A percentile compares a stretch with the other conserved stretches of the same genome.
Evolutionary conservation across 1,140 invertebrate genomes (phyloP).

Genomic region (Neodiprion pinetum): DNA sequence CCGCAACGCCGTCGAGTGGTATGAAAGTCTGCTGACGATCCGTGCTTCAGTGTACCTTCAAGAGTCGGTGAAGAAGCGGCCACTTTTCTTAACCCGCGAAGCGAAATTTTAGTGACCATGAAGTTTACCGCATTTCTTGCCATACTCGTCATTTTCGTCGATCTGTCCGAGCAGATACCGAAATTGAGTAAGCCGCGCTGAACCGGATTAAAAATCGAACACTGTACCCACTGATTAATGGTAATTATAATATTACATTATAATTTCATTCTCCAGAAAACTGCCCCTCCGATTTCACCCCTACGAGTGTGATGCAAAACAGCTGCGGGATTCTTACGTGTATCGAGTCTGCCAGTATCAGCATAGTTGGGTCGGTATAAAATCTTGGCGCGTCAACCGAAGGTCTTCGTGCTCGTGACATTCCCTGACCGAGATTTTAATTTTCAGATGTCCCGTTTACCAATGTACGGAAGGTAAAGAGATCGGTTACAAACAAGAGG

Average conservation of each 20-base stretch:
- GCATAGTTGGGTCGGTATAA: neutral
- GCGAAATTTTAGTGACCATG: neutral
- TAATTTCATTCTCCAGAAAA: neutral
- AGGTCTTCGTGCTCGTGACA: neutral
- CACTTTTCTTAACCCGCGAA: too few relatives aligned
- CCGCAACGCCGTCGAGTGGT: too few relatives aligned
- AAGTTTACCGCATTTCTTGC: neutral
- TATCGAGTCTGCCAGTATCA: neutral
- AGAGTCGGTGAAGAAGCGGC: too few relatives aligned
- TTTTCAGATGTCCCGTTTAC: neutral
- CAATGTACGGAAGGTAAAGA: neutral
- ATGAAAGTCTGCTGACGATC: too few relatives aligned
- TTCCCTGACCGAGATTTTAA: neutral
- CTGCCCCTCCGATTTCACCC: neutral
- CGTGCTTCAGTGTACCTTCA: too few relatives aligned
- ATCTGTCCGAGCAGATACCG: neutral
- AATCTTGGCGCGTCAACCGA: neutral
- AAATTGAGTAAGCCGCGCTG: neutral
- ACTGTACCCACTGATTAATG: too few relatives aligned
- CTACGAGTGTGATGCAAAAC: neutral
- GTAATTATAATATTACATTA: too few relatives aligned
- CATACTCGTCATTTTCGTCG: neutral
- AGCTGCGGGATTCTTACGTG: neutral
- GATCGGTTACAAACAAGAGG: neutral
- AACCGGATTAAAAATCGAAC: too few relatives aligned